These are phyloP conservation scores for Orchesellides sinensis DNA, from an alignment of 2,888 invertebrate genomes.

Conservation along the genomic window DNA sequence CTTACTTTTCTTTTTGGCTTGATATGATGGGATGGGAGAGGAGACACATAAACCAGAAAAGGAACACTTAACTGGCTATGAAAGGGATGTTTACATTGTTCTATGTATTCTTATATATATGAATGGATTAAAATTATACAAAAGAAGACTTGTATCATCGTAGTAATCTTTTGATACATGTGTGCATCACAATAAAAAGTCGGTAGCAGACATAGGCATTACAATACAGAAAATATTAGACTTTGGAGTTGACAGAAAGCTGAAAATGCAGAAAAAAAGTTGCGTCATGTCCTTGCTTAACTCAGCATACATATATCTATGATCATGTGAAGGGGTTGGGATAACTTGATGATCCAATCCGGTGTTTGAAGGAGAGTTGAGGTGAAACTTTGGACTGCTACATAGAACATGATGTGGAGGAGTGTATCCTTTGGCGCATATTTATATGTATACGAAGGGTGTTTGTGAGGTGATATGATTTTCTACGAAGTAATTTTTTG, in stretches of 20 bases:
- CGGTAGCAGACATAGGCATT: conserved; percentile 13
- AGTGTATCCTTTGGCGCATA: background rate
- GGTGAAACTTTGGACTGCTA: background rate
- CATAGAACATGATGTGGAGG: conserved; percentile 1
- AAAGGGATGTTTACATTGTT: background rate
- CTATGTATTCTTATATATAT: background rate
- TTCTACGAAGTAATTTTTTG: conserved; percentile 6
- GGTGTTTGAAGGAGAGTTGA: conserved; percentile 1
- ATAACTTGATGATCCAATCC: conserved; percentile 16
- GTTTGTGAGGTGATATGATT: background rate
- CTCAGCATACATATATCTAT: too few species aligned
- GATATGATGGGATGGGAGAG: background rate
- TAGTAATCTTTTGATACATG: background rate
- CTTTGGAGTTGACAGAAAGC: conserved; percentile 1
- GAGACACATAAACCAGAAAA: background rate
- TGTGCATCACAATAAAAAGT: background rate
- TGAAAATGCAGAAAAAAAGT: conserved; percentile 24
- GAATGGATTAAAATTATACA: background rate
- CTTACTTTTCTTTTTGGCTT: background rate
- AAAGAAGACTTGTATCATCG: background rate
- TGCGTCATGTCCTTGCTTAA: conserved; percentile 30
- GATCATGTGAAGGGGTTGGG: conserved; percentile 31
- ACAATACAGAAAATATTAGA: conserved; percentile 14
- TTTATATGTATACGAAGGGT: background rate
- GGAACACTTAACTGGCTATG: too few species aligned